Base-by-base conservation (phyloP, 2,888 invertebrate genomes). In the Shargacucullia verbasci region DNA sequence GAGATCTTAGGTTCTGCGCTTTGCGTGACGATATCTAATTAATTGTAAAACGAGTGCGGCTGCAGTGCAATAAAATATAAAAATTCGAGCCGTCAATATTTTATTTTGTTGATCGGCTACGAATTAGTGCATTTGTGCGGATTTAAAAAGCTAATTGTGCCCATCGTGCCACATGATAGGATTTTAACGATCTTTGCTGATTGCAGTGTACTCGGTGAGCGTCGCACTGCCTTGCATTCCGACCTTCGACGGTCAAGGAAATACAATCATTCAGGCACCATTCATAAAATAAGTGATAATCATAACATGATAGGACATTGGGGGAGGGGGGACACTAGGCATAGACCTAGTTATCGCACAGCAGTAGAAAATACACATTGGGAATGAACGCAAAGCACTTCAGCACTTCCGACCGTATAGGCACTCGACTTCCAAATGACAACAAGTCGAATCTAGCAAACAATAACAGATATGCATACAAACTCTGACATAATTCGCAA, bases 181-280 rank as follows among this genome's bases (percentile, higher is more conserved):
- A 70, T 63, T 83, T 82, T 78, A 81, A 83, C 76, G 79, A 81
- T 81, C 64, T 79, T 80, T 76, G 71, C 74, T 76, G 73, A 78
- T 78, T 83, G 79, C 76, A 78, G 70, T 73, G 71, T 64, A 66
- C 76, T 66, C 68, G 80, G 88, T 87, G 89, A 89, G 89, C 87
- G 89, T 86, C 82, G 81, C 77, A 81, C 79, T 76, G 81, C 83
- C 80, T 82, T 79, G 85, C 85, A 86, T 86, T 84, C 83, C 82
- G 89, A 91, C 91, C 90, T 92, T 90, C 90, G 78, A 81, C 78
- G 87, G 87, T 88, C 89, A 90, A 90, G 91, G 92, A 91, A 92
- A 89, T 89, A 89, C 87, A 89, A 85, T 87, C 85, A 85, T 88
- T 86, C 81, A 87, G 78, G 66, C 75, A 80, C 80, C 82, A 84